A percentile compares a stretch with the other conserved stretches of the same genome.
These are phyloP conservation scores for Ornithoptera priamus DNA, from an alignment of 2,888 invertebrate genomes.

Conservation along the genomic window DNA sequence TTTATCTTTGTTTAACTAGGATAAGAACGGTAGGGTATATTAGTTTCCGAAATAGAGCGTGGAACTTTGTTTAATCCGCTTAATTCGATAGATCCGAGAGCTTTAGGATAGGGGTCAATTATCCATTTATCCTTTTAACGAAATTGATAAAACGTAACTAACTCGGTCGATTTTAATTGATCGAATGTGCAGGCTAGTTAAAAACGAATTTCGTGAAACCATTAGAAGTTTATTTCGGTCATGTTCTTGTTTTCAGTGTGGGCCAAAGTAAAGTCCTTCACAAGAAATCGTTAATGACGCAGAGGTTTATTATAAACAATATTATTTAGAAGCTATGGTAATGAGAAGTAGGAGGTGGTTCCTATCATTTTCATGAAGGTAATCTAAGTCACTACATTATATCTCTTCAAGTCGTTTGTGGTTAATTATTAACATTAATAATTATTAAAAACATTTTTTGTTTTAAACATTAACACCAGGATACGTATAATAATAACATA, in stretches of 20 bases:
- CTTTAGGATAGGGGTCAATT: slow-evolving; percentile 77
- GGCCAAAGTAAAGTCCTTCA: background rate
- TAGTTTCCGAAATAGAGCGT: slow-evolving; percentile 49
- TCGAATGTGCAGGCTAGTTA: slow-evolving; percentile 65
- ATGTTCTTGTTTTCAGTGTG: background rate
- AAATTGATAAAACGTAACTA: slow-evolving; percentile 79
- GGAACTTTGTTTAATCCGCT: slow-evolving; percentile 66
- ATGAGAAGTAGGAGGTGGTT: too few species aligned
- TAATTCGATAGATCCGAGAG: slow-evolving; percentile 71
- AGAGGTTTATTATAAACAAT: background rate
- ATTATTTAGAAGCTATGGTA: background rate
- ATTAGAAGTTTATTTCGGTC: slow-evolving; percentile 39
- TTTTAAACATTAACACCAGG: too few species aligned
- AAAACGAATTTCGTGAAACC: slow-evolving; percentile 61
- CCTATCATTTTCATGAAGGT: too few species aligned
- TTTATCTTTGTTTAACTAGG: slow-evolving; percentile 3
- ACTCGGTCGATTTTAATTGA: slow-evolving; percentile 76
- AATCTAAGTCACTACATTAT: too few species aligned
- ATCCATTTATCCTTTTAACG: slow-evolving; percentile 80
- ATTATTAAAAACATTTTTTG: too few species aligned
- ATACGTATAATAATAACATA: too few species aligned
- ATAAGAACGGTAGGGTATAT: slow-evolving; percentile 11
- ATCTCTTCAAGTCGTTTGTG: too few species aligned
- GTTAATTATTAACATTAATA: too few species aligned
- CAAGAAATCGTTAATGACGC: background rate